Conservation (phyloP, 2,888 invertebrate genomes). For the Brachynemurus nebulosus region DNA sequence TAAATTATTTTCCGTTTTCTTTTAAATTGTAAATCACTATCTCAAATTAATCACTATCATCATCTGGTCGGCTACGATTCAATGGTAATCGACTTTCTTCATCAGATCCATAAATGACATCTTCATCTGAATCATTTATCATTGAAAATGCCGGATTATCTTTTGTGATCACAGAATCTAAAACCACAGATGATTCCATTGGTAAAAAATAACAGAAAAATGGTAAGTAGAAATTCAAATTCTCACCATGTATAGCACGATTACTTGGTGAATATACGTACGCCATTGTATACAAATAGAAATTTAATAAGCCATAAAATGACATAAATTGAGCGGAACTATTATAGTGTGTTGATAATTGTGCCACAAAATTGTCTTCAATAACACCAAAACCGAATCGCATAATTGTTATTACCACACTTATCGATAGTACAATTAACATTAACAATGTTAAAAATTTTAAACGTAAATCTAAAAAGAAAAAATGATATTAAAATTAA, state of each 20-base stretch:
- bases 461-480: slow-evolving; percentile 67
- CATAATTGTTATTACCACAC: slow-evolving; percentile 58
- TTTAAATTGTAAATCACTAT: no score
- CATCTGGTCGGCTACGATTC: slow-evolving; percentile 54
- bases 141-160: slow-evolving; percentile 97
- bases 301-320: slow-evolving; percentile 84
- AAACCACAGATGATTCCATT: neutral
- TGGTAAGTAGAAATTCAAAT: neutral
- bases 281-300: slow-evolving; percentile 86
- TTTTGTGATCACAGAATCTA: slow-evolving; percentile 84
- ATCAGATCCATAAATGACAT: slow-evolving; percentile 87
- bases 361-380: slow-evolving; percentile 89
- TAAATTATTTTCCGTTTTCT: no score
- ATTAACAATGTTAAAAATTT: slow-evolving; percentile 82
- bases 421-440: slow-evolving; percentile 62
- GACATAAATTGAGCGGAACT: slow-evolving; percentile 94
- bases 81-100: slow-evolving; percentile 74
- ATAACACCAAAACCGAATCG: slow-evolving; percentile 81
- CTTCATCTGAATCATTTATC: slow-evolving; percentile 97
- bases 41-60: slow-evolving; percentile 55
- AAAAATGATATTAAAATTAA: neutral
- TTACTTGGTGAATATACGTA: slow-evolving; percentile 85
- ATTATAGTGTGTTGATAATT: slow-evolving; percentile 72
- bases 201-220: neutral
- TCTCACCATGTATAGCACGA: slow-evolving; percentile 68